phyloP scores from a whole-genome alignment of 2,888 invertebrate genomes.

The Watsonalla cultraria region DNA sequence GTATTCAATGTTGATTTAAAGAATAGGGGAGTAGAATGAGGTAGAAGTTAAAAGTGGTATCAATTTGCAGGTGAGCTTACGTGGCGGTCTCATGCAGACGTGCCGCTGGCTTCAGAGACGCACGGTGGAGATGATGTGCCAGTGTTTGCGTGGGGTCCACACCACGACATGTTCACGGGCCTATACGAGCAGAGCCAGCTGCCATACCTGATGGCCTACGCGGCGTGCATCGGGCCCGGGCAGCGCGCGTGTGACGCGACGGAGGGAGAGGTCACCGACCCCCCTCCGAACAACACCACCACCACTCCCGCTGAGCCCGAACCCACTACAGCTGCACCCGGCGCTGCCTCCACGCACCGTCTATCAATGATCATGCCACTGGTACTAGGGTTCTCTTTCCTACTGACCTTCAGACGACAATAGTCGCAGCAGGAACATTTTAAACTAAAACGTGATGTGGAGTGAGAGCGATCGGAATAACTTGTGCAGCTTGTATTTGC shows the following conservation, averaged over 20 bases:
- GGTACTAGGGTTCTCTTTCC: no score
- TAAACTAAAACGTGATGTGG: no score
- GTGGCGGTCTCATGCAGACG: conserved; percentile 62
- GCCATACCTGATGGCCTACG: conserved; percentile 86
- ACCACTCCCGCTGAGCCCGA: neutral
- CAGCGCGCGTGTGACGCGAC: conserved; percentile 40
- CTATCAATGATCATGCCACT: no score
- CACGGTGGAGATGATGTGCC: conserved; percentile 90
- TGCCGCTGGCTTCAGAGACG: conserved; percentile 80
- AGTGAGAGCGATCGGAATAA: no score
- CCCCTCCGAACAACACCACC: neutral
- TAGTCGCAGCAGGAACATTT: no score
- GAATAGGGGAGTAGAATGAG: no score
- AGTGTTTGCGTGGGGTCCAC: conserved; percentile 84
- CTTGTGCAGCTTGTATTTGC: no score
- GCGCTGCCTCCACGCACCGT: neutral
- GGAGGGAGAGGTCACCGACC: conserved; percentile 4
- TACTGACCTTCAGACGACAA: no score
- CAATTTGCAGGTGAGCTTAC: conserved; percentile 17
- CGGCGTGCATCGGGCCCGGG: conserved; percentile 83
- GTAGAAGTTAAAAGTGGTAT: neutral
- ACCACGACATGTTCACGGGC: conserved; percentile 86
- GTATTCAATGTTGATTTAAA: neutral
- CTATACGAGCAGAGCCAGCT: conserved; percentile 88
- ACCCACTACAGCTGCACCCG: neutral